phyloP scores from a whole-genome alignment of 1,140 invertebrate genomes.

The Conus ventricosus region DNA sequence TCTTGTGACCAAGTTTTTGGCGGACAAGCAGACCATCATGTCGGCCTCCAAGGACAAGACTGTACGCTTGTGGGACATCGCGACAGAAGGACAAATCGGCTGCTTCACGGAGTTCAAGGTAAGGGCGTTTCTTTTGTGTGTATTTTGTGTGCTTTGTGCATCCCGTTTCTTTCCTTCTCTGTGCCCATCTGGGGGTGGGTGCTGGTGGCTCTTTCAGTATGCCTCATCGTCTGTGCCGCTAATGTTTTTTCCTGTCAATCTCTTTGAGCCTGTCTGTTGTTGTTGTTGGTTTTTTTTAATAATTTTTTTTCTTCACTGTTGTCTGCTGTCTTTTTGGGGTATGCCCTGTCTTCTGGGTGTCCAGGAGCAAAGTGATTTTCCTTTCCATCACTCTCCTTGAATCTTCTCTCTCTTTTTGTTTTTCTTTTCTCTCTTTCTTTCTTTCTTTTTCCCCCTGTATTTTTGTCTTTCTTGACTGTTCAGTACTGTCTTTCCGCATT shows the following conservation, averaged over 20 bases:
- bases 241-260: too few relatives aligned
- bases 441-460: background rate
- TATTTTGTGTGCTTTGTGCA: background rate
- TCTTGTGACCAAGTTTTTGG: conserved; percentile 89
- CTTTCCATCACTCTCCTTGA: too few relatives aligned
- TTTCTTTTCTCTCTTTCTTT: conserved; percentile 11
- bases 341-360: too few relatives aligned
- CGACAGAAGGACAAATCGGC: conserved; percentile 83
- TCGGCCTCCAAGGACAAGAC: conserved; percentile 96
- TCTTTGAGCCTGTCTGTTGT: too few relatives aligned
- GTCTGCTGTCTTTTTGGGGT: too few relatives aligned
- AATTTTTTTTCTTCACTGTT: too few relatives aligned
- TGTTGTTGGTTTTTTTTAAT: too few relatives aligned
- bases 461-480: background rate
- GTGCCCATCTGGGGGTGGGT: background rate
- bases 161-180: background rate
- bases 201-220: too few relatives aligned
- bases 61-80: conserved; percentile 92
- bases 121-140: conserved; percentile 31
- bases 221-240: too few relatives aligned
- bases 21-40: conserved; percentile 85
- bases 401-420: background rate
- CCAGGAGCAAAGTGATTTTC: too few relatives aligned
- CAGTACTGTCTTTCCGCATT: too few relatives aligned
- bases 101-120: conserved; percentile 81